These are phyloP conservation scores for Telenomus remus DNA, from an alignment of 1,140 invertebrate species.

Conservation along the genomic window DNA sequence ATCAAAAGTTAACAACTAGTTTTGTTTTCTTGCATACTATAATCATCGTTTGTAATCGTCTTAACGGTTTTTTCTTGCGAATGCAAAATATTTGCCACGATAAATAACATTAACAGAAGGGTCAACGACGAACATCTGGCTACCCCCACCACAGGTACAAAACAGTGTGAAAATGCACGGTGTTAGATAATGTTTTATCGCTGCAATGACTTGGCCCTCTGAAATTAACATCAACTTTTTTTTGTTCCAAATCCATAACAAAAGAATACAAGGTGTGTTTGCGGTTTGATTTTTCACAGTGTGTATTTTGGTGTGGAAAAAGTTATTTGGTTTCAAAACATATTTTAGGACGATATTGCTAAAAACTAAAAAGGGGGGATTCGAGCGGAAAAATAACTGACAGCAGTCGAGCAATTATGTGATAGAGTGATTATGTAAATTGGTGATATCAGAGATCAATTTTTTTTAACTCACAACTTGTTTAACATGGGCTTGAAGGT, in stretches of 20 bases:
- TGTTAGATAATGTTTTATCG: conserved; percentile 60
- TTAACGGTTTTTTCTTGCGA: too few species aligned
- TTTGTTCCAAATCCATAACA: conserved; percentile 16
- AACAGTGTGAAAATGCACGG: conserved; percentile 66
- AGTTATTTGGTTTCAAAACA: background rate
- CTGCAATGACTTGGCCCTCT: conserved; percentile 3
- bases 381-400: too few species aligned
- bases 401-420: too few species aligned
- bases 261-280: too few species aligned
- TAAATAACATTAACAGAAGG: conserved; percentile 32
- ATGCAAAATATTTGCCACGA: conserved; percentile 21
- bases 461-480: conserved; percentile 66
- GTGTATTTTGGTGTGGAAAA: conserved; percentile 15
- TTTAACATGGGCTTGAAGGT: conserved; percentile 74
- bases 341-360: conserved; percentile 42
- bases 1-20: too few species aligned
- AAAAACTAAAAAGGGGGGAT: too few species aligned
- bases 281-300: conserved; percentile 13
- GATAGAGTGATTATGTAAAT: conserved; percentile 20
- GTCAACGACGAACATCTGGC: conserved; percentile 56
- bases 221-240: conserved; percentile 4
- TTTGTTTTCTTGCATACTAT: too few species aligned
- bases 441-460: background rate
- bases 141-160: conserved; percentile 67
- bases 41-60: too few species aligned